Evolutionary conservation across 2,113 vertebrate genomes (phyloP).

Genomic region (Podocnemis expansa): DNA sequence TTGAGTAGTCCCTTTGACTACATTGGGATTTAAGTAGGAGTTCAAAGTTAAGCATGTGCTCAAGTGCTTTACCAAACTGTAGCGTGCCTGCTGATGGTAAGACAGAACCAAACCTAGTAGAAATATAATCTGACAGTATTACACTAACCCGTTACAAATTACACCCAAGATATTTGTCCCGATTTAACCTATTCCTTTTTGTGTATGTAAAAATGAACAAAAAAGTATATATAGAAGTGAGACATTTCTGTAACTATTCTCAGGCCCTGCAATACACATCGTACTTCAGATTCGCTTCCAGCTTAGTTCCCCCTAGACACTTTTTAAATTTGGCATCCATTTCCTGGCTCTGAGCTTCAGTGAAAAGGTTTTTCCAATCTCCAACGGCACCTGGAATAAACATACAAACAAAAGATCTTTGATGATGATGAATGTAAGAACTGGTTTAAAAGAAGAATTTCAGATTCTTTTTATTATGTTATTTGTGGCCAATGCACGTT

Average conservation of each 20-base stretch:
- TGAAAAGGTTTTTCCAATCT: slow-evolving; percentile 83
- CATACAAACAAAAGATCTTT: background rate
- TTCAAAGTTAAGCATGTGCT: background rate
- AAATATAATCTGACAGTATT: background rate
- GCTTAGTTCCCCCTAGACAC: slow-evolving; percentile 77
- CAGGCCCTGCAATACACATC: slow-evolving; percentile 75
- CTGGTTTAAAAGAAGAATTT: background rate
- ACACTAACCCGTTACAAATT: background rate
- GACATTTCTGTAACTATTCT: background rate
- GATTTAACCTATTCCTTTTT: background rate
- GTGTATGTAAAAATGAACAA: background rate
- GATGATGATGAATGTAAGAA: background rate
- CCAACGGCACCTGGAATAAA: slow-evolving; percentile 76
- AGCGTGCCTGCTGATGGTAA: background rate
- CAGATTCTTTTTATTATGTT: background rate
- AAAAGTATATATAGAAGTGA: background rate
- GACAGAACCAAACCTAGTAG: background rate
- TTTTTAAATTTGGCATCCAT: slow-evolving; percentile 81
- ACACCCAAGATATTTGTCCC: background rate
- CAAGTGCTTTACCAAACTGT: background rate
- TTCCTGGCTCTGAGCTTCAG: slow-evolving; percentile 78
- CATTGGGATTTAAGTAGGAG: too few relatives aligned
- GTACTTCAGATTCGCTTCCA: slow-evolving; percentile 79
- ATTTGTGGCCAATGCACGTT: background rate
- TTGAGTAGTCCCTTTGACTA: background rate